These are phyloP conservation scores for Labeo calbasu DNA, from an alignment of 2,797 vertebrate genomes.

Conservation along the genomic window DNA sequence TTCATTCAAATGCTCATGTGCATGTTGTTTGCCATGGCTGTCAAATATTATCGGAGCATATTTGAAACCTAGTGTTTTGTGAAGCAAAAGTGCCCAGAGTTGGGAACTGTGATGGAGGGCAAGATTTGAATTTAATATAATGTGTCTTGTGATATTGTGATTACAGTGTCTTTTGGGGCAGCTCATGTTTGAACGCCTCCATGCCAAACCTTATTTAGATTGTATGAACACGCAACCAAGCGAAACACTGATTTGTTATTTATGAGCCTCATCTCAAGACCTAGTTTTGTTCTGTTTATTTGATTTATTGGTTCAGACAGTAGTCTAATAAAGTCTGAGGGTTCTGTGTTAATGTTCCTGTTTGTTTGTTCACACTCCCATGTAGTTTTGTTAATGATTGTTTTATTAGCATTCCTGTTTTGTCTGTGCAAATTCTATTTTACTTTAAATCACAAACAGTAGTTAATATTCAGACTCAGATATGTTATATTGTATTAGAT, in stretches of 20 bases:
- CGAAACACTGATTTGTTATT: constrained; percentile 42
- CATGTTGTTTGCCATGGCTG: constrained; percentile 12
- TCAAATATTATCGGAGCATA: neutral
- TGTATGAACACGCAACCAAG: constrained; percentile 32
- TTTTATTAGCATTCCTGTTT: constrained; percentile 19
- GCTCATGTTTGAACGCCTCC: constrained; percentile 27
- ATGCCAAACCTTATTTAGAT: constrained; percentile 41
- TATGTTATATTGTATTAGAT: neutral
- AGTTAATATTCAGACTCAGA: neutral
- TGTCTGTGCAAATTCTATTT: constrained; percentile 6
- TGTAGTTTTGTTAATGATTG: constrained; percentile 33
- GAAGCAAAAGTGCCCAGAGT: constrained; percentile 6
- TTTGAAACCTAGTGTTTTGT: neutral
- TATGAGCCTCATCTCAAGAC: constrained; percentile 40
- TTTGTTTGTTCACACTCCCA: constrained; percentile 17
- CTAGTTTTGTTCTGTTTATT: constrained; percentile 33
- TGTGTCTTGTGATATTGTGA: constrained; percentile 25
- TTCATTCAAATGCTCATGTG: neutral
- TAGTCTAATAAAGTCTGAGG: constrained; percentile 31
- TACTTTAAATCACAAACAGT: neutral
- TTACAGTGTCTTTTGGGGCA: constrained; percentile 19
- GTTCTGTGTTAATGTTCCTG: constrained; percentile 24
- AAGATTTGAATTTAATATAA: constrained; percentile 18
- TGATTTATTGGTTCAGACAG: constrained; percentile 22
- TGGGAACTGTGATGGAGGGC: constrained; percentile 1